These are phyloP conservation scores for Caenorhabditis macrosperma DNA, from an alignment of 2,888 invertebrate genomes.

Conservation along the genomic window DNA sequence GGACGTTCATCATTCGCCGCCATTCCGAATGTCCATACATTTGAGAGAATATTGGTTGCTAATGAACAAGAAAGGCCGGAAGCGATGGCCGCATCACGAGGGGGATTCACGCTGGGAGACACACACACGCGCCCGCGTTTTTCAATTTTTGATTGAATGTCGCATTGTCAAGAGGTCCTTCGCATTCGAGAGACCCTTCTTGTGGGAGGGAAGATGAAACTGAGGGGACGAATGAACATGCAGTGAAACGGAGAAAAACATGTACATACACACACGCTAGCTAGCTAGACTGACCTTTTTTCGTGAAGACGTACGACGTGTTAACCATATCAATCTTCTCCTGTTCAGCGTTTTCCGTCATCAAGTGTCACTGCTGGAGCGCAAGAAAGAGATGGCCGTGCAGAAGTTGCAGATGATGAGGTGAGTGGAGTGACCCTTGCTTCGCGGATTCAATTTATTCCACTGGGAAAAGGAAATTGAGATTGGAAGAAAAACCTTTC, in stretches of 20 bases:
- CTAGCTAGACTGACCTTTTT: slow-evolving; percentile 38
- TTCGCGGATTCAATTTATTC: slow-evolving; percentile 23
- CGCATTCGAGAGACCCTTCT: slow-evolving; percentile 2
- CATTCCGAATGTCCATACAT: slow-evolving; percentile 44
- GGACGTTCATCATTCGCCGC: slow-evolving; percentile 21
- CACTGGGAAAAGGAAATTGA: slow-evolving; percentile 46
- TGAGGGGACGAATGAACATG: not conserved
- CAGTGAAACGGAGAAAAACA: not conserved
- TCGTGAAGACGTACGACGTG: slow-evolving; percentile 41
- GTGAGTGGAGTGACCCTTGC: slow-evolving; percentile 79
- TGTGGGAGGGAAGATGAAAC: not conserved
- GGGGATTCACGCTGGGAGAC: not conserved
- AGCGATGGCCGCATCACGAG: slow-evolving; percentile 23
- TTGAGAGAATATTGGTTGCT: slow-evolving; percentile 40
- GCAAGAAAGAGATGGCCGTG: slow-evolving; percentile 88
- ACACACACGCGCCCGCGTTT: slow-evolving; percentile 17
- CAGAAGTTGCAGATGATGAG: slow-evolving; percentile 86
- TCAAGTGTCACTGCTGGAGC: slow-evolving; percentile 85
- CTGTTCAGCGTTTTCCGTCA: slow-evolving; percentile 87
- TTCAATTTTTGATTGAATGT: slow-evolving; percentile 45
- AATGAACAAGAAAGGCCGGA: slow-evolving; percentile 44
- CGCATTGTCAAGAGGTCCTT: slow-evolving; percentile 41
- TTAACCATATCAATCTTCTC: slow-evolving; percentile 18
- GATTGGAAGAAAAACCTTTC: slow-evolving; percentile 27
- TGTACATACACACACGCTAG: not conserved